phyloP scores from a whole-genome alignment of 2,797 vertebrate species.

The Taenioides sp. region DNA sequence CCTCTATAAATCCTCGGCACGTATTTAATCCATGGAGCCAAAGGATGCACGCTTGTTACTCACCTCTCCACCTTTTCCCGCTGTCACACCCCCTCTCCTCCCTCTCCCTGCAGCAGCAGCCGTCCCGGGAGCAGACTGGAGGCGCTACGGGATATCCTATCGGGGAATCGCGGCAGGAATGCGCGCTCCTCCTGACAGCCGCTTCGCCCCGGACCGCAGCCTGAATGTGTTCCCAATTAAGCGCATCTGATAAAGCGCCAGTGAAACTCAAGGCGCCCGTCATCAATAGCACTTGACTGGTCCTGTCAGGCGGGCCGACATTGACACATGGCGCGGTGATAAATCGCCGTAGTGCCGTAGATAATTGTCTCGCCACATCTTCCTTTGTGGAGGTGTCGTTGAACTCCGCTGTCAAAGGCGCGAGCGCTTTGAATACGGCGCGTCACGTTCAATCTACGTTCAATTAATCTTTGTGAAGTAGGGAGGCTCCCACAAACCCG shows the following conservation, averaged over 20 bases:
- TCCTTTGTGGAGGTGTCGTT: constrained; percentile 62
- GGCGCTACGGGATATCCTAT: constrained; percentile 74
- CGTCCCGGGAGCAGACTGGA: constrained; percentile 60
- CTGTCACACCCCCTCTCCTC: constrained; percentile 31
- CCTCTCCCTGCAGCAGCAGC: constrained; percentile 31
- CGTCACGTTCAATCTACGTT: constrained; percentile 37
- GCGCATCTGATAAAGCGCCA: constrained; percentile 77
- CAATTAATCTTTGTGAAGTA: constrained; percentile 48
- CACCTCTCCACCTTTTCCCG: constrained; percentile 53
- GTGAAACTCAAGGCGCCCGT: constrained; percentile 66
- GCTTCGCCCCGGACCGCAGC: constrained; percentile 68
- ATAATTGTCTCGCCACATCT: constrained; percentile 70
- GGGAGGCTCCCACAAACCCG: constrained; percentile 30
- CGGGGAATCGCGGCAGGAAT: constrained; percentile 74
- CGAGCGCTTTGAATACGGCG: constrained; percentile 45
- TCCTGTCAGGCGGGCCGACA: constrained; percentile 65
- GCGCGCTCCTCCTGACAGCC: constrained; percentile 74
- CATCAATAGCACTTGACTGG: constrained; percentile 73
- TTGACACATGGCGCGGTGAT: constrained; percentile 64
- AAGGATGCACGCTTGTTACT: constrained; percentile 68
- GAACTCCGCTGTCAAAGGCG: constrained; percentile 56
- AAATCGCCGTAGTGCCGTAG: constrained; percentile 54
- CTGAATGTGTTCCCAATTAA: constrained; percentile 77
- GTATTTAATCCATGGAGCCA: constrained; percentile 67
- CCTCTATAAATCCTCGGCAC: constrained; percentile 62